Conservation (phyloP, 1,140 invertebrate genomes). For the Carcinoscorpius rotundicauda region DNA sequence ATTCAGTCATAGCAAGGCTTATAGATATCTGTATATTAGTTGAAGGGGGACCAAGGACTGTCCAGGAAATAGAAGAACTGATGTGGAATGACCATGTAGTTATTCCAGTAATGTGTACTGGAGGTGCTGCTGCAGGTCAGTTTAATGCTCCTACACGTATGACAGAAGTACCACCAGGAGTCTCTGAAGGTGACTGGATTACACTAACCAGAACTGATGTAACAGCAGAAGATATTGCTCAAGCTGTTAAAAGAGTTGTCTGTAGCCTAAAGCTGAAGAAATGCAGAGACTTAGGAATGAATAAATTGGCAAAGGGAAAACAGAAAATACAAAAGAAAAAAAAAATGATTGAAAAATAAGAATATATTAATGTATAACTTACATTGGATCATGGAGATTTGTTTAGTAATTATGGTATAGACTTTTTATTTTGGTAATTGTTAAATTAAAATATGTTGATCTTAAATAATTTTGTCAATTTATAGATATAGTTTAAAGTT, state of each 20-base stretch:
- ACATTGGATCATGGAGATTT: too few species aligned
- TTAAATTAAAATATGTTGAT: too few species aligned
- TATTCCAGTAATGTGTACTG: constrained; percentile 26
- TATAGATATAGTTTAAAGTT: too few species aligned
- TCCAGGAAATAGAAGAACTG: constrained; percentile 29
- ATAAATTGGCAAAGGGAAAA: too few species aligned
- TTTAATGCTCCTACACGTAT: constrained; percentile 26
- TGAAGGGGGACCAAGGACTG: constrained; percentile 28
- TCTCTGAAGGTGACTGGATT: constrained; percentile 1
- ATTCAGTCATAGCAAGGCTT: constrained; percentile 25
- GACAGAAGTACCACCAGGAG: constrained; percentile 23
- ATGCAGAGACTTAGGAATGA: not conserved
- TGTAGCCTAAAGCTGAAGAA: not conserved
- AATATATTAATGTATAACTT: too few species aligned
- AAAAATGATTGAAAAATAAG: too few species aligned
- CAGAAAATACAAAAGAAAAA: too few species aligned
- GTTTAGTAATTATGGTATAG: too few species aligned
- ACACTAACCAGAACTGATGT: constrained; percentile 2
- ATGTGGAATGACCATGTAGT: constrained; percentile 30
- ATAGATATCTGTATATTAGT: constrained; percentile 30
- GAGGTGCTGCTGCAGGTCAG: constrained; percentile 26
- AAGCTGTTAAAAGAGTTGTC: constrained; percentile 1
- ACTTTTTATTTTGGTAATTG: too few species aligned
- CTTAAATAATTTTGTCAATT: too few species aligned
- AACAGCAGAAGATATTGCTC: constrained; percentile 2